These are phyloP conservation scores for Actias luna DNA, from an alignment of 2,888 invertebrate genomes.

Conservation along the genomic window DNA sequence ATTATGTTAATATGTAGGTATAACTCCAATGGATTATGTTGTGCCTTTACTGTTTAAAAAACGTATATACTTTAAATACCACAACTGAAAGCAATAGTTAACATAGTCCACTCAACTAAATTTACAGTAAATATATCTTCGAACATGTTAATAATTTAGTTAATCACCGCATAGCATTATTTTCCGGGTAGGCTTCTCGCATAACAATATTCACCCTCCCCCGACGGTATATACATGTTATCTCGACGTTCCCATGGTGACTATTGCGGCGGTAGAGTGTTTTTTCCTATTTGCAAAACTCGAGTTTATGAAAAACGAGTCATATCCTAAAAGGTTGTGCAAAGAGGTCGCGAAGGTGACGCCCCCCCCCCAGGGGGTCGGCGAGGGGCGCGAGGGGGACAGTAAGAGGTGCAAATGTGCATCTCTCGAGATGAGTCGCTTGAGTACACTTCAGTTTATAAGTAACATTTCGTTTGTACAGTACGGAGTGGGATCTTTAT, in stretches of 20 bases:
- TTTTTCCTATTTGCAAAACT: conserved; percentile 12
- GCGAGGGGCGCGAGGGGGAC: conserved; percentile 15
- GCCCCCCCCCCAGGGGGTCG: conserved; percentile 18
- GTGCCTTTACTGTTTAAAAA: not conserved
- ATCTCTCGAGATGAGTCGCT: conserved; percentile 36
- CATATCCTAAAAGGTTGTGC: conserved; percentile 21
- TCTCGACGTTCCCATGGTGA: not conserved
- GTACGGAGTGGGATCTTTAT: conserved; percentile 4
- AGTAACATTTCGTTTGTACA: not conserved
- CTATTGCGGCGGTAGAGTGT: not conserved
- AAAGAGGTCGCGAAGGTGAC: conserved; percentile 15
- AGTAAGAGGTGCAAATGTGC: conserved; percentile 31
- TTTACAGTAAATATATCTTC: not conserved
- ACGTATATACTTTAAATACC: not conserved
- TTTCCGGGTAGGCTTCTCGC: not conserved
- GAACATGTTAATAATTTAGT: not conserved
- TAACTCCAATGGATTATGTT: not conserved
- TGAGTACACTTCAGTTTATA: conserved; percentile 23
- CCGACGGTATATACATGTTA: not conserved
- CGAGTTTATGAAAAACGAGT: conserved; percentile 17
- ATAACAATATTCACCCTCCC: not conserved
- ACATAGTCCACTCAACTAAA: not conserved
- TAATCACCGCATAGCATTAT: not conserved
- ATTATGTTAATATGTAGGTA: not conserved
- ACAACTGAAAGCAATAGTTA: not conserved